phyloP scores from a whole-genome alignment of 2,888 invertebrate genomes.

The Atrina japonica region DNA sequence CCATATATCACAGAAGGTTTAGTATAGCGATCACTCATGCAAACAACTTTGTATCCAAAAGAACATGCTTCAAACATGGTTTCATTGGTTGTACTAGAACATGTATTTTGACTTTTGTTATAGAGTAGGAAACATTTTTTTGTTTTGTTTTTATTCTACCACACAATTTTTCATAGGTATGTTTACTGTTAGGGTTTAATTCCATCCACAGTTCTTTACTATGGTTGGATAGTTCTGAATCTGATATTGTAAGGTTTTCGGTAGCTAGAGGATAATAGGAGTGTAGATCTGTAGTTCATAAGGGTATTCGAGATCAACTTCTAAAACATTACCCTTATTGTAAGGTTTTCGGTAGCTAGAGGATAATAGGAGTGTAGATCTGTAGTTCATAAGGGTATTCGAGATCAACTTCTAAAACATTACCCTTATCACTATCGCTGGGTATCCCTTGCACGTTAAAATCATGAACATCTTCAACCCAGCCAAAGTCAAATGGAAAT shows the following conservation, averaged over 20 bases:
- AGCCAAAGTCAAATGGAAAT: conserved; percentile 19
- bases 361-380: conserved; percentile 24
- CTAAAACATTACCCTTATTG: conserved; percentile 24
- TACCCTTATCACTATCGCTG: conserved; percentile 11
- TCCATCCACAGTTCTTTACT: conserved; percentile 14
- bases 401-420: conserved; percentile 32
- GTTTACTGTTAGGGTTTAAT: not conserved
- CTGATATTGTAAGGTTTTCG: conserved; percentile 4
- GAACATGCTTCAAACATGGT: too few species aligned
- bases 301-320: conserved; percentile 29
- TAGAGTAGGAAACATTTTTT: conserved; percentile 53
- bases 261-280: conserved; percentile 27
- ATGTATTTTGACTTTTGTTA: conserved; percentile 65
- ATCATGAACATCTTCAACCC: conserved; percentile 29
- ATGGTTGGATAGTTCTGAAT: conserved; percentile 25
- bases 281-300: conserved; percentile 22
- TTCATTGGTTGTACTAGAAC: conserved; percentile 76
- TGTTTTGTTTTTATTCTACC: conserved; percentile 1
- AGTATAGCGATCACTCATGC: too few species aligned
- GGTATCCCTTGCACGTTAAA: conserved; percentile 23
- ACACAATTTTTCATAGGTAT: not conserved
- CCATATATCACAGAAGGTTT: too few species aligned
- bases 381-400: conserved; percentile 20
- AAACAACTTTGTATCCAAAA: too few species aligned
- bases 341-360: conserved; percentile 17